Conservation (phyloP, 1,140 invertebrate genomes). For the Prorops nasuta region DNA sequence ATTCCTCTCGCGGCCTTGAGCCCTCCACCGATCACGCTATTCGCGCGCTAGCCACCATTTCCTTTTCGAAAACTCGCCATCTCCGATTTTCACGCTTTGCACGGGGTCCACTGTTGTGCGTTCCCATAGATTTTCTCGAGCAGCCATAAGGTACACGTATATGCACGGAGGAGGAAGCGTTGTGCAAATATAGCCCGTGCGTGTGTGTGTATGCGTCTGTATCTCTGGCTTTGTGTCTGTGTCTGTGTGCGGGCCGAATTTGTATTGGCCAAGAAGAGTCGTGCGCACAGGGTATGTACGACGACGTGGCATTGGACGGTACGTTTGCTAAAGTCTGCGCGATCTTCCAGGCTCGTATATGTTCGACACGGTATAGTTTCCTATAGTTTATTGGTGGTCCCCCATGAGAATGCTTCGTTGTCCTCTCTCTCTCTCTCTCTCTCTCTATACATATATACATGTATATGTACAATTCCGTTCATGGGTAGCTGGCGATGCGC, state of each 20-base stretch:
- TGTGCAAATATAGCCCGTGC: background rate
- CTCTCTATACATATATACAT: too few species aligned
- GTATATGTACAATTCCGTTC: conserved; percentile 11
- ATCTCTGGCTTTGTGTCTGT: background rate
- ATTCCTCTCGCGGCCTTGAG: conserved; percentile 44
- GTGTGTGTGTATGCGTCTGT: background rate
- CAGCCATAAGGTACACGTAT: background rate
- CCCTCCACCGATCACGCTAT: conserved; percentile 13
- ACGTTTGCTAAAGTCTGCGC: too few species aligned
- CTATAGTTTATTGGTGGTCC: too few species aligned
- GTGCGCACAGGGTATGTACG: too few species aligned
- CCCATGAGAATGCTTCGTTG: too few species aligned
- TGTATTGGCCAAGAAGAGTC: background rate
- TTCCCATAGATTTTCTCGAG: too few species aligned
- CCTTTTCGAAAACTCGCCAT: conserved; percentile 7
- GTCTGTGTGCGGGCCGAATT: background rate
- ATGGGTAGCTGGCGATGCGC: conserved; percentile 24
- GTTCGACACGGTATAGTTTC: too few species aligned
- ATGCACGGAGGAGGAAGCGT: background rate
- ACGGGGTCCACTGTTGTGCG: too few species aligned
- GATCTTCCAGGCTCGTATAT: too few species aligned
- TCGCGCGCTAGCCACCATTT: conserved; percentile 16
- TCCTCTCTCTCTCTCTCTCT: conserved; percentile 6
- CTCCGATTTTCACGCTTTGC: too few species aligned
- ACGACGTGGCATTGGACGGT: too few species aligned